Evolutionary conservation across 2,113 vertebrate genomes (phyloP), one percentile per base, ranked within the genome.

Genomic region (Mesocricetus auratus): DNA sequence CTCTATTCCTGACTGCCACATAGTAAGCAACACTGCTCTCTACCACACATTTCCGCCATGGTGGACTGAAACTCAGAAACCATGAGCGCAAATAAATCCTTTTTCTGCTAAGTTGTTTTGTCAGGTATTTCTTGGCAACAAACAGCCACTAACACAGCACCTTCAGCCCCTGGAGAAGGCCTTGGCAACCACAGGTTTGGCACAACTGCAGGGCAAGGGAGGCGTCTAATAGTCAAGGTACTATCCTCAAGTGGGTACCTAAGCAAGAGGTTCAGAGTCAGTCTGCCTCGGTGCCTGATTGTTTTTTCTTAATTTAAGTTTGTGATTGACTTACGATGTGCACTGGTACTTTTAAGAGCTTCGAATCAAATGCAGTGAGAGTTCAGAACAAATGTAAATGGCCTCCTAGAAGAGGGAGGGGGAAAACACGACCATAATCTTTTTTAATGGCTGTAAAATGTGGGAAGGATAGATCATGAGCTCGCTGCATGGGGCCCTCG

Each of bases 371-470:
- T 98, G 93, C 98, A 98, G 97, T 98, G 98, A 98, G 98, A 98
- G 98, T 99, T 99, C 98, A 98, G 98, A 98, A 98, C 97, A 98
- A 98, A 98, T 98, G 98, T 98, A 98, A 99, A 99, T 98, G 98
- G 98, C 98, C 98, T 98, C 96, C 97, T 98, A 98, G 98, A 98
- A 98, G 98, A 98, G 92, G 97, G 97, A 97, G 86, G 95, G 56
- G 58, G 5, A 91, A 71, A 82, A 97, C 97, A 94, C 94, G 66
- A 96, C 97, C 96, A 98, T 98, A 97, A 98, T 99, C 98, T 98
- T 98, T 98, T 98, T 98, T 98, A 98, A 98, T 98, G 98, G 97
- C 97, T 98, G 96, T 98, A 97, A 98, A 98, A 98, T 98, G 98
- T 98, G 97, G 97, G 97, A 97, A 98, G 98, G 98, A 98, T 98